Evolutionary conservation across 2,888 invertebrate species (phyloP).

Genomic region (Caenorhabditis macrosperma): DNA sequence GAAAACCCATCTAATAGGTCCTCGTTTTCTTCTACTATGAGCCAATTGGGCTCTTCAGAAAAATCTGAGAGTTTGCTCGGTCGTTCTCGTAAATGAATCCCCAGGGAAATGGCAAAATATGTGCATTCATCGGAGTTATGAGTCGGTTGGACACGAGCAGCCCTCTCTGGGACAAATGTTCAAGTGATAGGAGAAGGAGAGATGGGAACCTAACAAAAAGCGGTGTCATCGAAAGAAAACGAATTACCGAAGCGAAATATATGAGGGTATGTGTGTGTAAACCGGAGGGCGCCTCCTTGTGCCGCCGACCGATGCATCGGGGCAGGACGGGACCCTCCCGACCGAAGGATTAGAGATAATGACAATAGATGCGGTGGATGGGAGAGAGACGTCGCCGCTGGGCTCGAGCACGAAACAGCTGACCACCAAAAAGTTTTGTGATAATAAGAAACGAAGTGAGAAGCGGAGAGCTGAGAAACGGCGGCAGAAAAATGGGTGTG

Average conservation of each 20-base stretch:
- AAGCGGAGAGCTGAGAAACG: neutral
- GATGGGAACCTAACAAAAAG: constrained; percentile 24
- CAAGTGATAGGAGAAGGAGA: constrained; percentile 14
- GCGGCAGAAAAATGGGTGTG: constrained; percentile 7
- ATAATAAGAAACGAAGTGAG: constrained; percentile 48
- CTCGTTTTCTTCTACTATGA: constrained; percentile 40
- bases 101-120: constrained; percentile 50
- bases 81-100: constrained; percentile 61
- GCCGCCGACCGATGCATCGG: constrained; percentile 34
- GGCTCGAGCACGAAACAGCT: constrained; percentile 51
- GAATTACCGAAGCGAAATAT: constrained; percentile 58
- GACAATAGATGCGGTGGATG: constrained; percentile 55
- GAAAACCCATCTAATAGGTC: constrained; percentile 50
- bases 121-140: constrained; percentile 58
- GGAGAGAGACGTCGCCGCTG: constrained; percentile 32
- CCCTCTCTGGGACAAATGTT: constrained; percentile 22
- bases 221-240: constrained; percentile 56
- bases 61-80: constrained; percentile 53
- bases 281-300: constrained; percentile 35
- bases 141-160: constrained; percentile 34
- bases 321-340: constrained; percentile 39
- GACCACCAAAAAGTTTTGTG: constrained; percentile 55
- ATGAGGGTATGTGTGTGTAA: constrained; percentile 52
- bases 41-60: constrained; percentile 45
- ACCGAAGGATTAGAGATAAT: constrained; percentile 57